Conservation (phyloP, 2,797 vertebrate species). For the Cercopithecus petaurista region DNA sequence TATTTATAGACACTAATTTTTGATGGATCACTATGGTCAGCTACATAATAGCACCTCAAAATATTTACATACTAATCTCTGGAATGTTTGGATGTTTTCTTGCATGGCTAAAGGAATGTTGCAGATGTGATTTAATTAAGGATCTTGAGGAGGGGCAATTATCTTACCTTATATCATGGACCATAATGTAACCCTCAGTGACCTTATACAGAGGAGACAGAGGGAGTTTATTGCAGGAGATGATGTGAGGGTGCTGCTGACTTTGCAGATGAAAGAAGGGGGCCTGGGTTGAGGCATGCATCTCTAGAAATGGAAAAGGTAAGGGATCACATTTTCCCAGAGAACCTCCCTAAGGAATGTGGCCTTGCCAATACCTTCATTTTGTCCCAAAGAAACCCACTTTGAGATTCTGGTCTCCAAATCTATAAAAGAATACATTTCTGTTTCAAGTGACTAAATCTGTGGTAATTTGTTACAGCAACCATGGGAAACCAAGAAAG, state of each 20-base stretch:
- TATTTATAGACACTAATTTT: conserved; percentile 38
- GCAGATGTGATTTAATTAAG: not conserved
- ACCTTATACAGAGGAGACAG: not conserved
- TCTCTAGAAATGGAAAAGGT: not conserved
- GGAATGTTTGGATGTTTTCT: not conserved
- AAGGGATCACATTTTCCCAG: not conserved
- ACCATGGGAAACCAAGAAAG: not conserved
- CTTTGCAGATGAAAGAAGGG: not conserved
- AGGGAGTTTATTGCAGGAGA: not conserved
- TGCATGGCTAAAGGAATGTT: not conserved
- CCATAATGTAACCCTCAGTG: not conserved
- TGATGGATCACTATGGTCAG: not conserved
- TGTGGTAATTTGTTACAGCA: not conserved
- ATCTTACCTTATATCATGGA: not conserved
- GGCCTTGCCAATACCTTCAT: not conserved
- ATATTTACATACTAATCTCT: not conserved
- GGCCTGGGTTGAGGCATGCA: not conserved
- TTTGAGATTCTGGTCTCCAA: not conserved
- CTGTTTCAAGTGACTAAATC: not conserved
- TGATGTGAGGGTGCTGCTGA: not conserved
- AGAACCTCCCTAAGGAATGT: not conserved
- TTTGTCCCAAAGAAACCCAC: not conserved
- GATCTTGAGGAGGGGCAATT: not conserved
- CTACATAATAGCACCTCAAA: not conserved
- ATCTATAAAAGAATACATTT: not conserved